Evolutionary conservation across 30 jellyfish, hydroid and myxozoan species (phyloP).

Genomic region (Chrysaora quinquecirrha): DNA sequence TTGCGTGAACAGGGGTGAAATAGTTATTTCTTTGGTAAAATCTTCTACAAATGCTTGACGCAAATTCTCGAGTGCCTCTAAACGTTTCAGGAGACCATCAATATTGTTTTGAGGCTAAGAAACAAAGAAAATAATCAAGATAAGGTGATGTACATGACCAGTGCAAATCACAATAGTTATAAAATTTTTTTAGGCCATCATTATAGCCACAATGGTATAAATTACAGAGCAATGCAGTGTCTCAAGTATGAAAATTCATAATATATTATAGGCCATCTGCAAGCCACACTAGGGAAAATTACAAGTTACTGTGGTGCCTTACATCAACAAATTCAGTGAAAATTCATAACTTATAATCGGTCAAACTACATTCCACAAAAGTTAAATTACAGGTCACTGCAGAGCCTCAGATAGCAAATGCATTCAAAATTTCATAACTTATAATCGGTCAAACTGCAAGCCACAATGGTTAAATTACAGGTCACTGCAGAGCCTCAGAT

Average conservation of each 20-base stretch:
- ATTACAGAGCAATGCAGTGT: too few species aligned
- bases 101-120: conserved; percentile 9
- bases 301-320: not conserved
- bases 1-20: conserved; percentile 1
- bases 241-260: not conserved
- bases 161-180: not conserved
- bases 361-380: too few species aligned
- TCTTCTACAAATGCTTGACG: not conserved
- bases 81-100: not conserved
- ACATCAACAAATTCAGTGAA: not conserved
- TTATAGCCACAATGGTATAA: too few species aligned
- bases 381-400: too few species aligned
- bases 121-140: not conserved
- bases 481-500: too few species aligned
- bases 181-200: too few species aligned
- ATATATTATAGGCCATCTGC: not conserved
- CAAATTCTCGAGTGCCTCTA: not conserved
- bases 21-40: not conserved
- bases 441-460: too few species aligned
- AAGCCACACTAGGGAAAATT: conserved; percentile 1
- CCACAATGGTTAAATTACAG: too few species aligned
- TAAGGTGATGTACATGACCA: not conserved
- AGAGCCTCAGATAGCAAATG: too few species aligned
- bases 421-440: too few species aligned
- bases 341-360: too few species aligned